phyloP scores from a whole-genome alignment of 2,113 vertebrate species.

The cattle (Bos taurus) region ARS-UCD2.0 NC_037346.1:13486501-13487000 shows the following conservation, averaged over 20 bases:
- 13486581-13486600: background rate
- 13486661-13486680: background rate
- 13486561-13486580: constrained; percentile 18
- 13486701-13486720: background rate
- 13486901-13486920: background rate
- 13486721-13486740: background rate
- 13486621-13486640: background rate
- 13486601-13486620: background rate
- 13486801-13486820: background rate
- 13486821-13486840: constrained; percentile 32
- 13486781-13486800: background rate
- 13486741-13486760: background rate
- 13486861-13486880: background rate
- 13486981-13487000: background rate
- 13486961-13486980: background rate
- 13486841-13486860: background rate
- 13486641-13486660: background rate
- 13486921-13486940: background rate
- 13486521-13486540: constrained; percentile 45
- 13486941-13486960: background rate
- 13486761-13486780: background rate
- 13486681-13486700: background rate
- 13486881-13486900: background rate
- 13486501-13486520: constrained; percentile 56
- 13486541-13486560: constrained; percentile 26